Conservation (phyloP, 92 coral and sea anemone genomes). For the Heliopora coerulea region DNA sequence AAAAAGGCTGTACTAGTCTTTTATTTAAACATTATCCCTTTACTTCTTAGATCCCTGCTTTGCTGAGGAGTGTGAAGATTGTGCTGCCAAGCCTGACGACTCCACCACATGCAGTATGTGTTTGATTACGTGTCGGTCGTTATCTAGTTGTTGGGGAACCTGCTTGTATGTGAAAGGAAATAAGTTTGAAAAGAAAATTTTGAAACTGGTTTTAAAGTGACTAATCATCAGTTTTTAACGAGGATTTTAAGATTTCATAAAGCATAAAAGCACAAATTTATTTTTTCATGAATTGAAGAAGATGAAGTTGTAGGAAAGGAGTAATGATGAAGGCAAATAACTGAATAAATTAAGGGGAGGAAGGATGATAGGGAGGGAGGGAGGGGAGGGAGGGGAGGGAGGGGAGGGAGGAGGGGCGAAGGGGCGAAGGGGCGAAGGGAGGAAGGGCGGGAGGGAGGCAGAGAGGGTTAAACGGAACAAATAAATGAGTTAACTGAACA, state of each 20-base stretch:
- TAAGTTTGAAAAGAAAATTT: background rate
- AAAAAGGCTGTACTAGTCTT: too few relatives aligned
- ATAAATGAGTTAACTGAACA: constrained; percentile 45
- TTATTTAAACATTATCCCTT: background rate
- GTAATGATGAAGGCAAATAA: background rate
- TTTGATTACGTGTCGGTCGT: background rate
- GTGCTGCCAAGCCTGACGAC: constrained; percentile 38
- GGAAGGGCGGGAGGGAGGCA: constrained; percentile 17
- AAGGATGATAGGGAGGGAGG: too few relatives aligned
- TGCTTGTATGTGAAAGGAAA: background rate
- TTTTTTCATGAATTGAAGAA: too few relatives aligned
- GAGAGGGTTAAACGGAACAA: background rate
- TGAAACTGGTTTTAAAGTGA: background rate
- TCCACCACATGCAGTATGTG: constrained; percentile 36
- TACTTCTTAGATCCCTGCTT: constrained; percentile 33
- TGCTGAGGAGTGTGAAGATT: constrained; percentile 36
- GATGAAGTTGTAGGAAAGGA: too few relatives aligned
- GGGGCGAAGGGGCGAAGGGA: constrained; percentile 26
- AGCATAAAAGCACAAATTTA: too few relatives aligned
- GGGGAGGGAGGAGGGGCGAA: constrained; percentile 29
- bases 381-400: constrained; percentile 28
- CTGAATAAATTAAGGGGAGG: background rate
- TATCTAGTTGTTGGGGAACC: background rate
- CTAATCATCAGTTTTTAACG: too few relatives aligned
- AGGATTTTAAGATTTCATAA: too few relatives aligned